Percentiles rank a stretch among this genome's conserved stretches.
These are phyloP conservation scores for Bovichtus variegatus DNA, from an alignment of 2,797 vertebrate species.

Conservation along the genomic window DNA sequence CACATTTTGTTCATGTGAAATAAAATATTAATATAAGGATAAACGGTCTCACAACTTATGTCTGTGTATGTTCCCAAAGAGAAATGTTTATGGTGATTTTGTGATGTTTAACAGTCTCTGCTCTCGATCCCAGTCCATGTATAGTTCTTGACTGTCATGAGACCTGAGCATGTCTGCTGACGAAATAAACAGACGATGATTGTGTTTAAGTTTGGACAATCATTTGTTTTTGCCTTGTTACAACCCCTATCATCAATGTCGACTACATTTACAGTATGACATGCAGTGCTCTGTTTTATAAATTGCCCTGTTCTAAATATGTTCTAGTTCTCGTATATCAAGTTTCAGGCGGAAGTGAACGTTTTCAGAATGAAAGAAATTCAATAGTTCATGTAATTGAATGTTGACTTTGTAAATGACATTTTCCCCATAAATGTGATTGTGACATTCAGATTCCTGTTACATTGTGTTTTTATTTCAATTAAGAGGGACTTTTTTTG, in stretches of 20 bases:
- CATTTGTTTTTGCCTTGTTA: constrained; percentile 20
- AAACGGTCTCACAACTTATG: not conserved
- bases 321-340: not conserved
- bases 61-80: constrained; percentile 1
- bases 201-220: constrained; percentile 26
- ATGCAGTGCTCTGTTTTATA: not conserved
- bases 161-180: not conserved
- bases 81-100: constrained; percentile 3
- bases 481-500: too few relatives aligned
- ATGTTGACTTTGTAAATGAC: not conserved
- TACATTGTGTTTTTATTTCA: not conserved
- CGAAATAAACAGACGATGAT: constrained; percentile 9
- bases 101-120: not conserved
- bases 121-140: constrained; percentile 9
- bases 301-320: not conserved
- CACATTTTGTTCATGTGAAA: constrained; percentile 54
- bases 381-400: not conserved
- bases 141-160: not conserved
- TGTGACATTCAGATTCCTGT: not conserved
- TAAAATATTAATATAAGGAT: constrained; percentile 29
- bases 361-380: not conserved
- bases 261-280: not conserved
- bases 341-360: not conserved
- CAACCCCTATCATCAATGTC: not conserved
- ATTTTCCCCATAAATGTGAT: not conserved